Conservation (phyloP, 2,113 vertebrate genomes). For the Bungarus multicinctus region DNA sequence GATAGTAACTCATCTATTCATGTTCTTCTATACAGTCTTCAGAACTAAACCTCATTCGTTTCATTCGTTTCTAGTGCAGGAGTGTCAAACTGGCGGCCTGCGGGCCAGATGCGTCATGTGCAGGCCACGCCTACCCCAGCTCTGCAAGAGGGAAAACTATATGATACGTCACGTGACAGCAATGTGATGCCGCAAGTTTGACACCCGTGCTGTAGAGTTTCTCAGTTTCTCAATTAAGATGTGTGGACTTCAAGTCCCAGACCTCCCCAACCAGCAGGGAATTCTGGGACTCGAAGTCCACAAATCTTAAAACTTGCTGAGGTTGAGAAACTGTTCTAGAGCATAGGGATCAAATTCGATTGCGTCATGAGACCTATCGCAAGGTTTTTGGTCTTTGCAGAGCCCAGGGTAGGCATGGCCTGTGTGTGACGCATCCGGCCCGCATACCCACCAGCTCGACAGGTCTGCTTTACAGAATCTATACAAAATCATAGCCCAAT, state of each 20-base stretch:
- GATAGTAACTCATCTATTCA: neutral
- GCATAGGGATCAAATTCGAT: too few relatives aligned
- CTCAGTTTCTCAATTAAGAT: neutral
- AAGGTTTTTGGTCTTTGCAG: fast-evolving
- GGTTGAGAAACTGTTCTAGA: neutral
- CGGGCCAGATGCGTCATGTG: fast-evolving
- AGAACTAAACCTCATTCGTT: neutral
- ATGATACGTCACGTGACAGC: fast-evolving
- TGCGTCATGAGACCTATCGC: fast-evolving
- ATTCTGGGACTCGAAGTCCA: too few relatives aligned
- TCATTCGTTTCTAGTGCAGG: neutral
- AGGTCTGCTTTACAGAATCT: neutral
- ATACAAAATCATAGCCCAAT: neutral
- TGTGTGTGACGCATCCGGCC: neutral
- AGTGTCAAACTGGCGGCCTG: neutral
- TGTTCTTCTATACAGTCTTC: neutral
- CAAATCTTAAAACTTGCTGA: too few relatives aligned
- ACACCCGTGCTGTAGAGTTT: neutral
- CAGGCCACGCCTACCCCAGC: neutral
- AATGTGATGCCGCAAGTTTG: fast-evolving
- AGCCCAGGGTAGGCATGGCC: neutral
- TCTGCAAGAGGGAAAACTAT: neutral
- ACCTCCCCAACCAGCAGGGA: neutral
- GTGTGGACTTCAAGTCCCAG: neutral
- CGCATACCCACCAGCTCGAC: fast-evolving